phyloP scores from a whole-genome alignment of 2,113 vertebrate species.

The Neopipo cinnamomea region DNA sequence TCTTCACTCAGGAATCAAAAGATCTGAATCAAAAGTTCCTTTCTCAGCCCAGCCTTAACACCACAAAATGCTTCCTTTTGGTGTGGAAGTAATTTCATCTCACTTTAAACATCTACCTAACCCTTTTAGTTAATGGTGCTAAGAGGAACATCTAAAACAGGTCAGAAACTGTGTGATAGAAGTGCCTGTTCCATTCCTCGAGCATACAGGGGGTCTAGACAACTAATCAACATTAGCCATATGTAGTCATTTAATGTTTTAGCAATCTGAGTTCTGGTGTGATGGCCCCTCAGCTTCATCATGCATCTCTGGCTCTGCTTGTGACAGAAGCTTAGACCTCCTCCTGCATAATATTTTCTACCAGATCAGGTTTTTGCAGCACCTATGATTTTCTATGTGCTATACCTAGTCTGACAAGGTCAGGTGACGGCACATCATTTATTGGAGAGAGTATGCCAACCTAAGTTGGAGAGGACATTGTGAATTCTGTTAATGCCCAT shows the following conservation, averaged over 20 bases:
- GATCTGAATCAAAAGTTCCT: neutral
- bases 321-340: neutral
- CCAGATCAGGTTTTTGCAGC: neutral
- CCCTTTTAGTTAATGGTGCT: neutral
- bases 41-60: neutral
- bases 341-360: neutral
- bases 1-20: neutral
- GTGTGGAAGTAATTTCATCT: neutral
- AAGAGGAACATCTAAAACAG: neutral
- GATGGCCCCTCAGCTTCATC: neutral
- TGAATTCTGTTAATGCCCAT: neutral
- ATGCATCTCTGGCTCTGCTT: neutral
- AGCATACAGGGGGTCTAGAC: neutral
- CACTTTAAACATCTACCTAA: neutral
- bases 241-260: neutral
- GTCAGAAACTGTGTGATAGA: neutral
- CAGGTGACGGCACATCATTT: neutral
- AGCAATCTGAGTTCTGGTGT: neutral
- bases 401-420: neutral
- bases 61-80: neutral
- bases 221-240: neutral
- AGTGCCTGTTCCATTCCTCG: neutral
- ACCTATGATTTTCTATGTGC: neutral
- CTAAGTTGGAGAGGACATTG: neutral
- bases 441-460: neutral